phyloP scores from a whole-genome alignment of 2,113 vertebrate genomes.

The Elanoides forficatus region DNA sequence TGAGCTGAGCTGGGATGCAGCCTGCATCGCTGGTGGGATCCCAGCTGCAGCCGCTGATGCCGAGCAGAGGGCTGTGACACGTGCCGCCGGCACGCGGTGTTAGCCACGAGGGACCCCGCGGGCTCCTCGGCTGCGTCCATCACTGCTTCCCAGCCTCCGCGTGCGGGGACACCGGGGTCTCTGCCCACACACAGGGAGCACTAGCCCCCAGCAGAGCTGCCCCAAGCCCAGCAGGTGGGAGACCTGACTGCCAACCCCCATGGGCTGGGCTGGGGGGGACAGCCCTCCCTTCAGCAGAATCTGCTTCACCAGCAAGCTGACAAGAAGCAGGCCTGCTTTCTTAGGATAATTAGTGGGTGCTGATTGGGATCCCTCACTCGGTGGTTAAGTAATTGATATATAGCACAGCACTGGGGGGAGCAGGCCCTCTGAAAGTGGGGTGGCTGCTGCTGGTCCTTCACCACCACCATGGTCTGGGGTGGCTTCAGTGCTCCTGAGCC shows the following conservation, averaged over 20 bases:
- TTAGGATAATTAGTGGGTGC: neutral
- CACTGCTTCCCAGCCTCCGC: neutral
- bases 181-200: neutral
- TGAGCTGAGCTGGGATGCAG: neutral
- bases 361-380: neutral
- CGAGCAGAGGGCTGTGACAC: neutral
- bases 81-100: fast-evolving
- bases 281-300: neutral
- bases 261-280: neutral
- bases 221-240: neutral
- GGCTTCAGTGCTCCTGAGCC: neutral
- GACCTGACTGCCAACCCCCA: neutral
- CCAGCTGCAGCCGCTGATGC: neutral
- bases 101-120: fast-evolving
- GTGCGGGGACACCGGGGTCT: neutral
- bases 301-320: neutral
- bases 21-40: neutral
- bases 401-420: fast-evolving
- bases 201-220: neutral
- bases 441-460: neutral
- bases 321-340: neutral
- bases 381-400: neutral
- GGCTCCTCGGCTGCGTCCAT: neutral
- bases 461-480: fast-evolving
- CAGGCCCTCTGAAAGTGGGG: fast-evolving